These are phyloP conservation scores for Amblyornis subalaris DNA, from an alignment of 2,113 vertebrate species.

Conservation along the genomic window DNA sequence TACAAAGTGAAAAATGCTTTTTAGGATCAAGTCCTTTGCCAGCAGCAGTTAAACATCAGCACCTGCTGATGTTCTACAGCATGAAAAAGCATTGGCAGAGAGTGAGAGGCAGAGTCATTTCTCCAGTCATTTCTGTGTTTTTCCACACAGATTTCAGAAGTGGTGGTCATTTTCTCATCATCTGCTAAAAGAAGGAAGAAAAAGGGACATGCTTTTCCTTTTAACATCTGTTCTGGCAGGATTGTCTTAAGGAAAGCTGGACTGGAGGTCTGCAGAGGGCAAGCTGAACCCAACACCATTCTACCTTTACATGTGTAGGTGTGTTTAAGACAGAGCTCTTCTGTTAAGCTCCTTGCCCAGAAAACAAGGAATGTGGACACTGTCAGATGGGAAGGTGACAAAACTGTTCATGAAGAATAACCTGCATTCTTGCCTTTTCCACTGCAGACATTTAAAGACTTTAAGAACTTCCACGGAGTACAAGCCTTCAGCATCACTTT, in stretches of 20 bases:
- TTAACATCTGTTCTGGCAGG: neutral
- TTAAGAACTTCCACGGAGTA: neutral
- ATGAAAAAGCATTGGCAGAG: neutral
- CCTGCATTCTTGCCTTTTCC: neutral
- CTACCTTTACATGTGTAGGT: neutral
- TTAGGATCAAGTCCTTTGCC: neutral
- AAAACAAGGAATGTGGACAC: conserved; percentile 11
- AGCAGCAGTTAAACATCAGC: neutral
- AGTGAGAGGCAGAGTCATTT: neutral
- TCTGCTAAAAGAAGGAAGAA: neutral
- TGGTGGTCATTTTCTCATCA: neutral
- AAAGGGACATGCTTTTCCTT: neutral
- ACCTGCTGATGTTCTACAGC: rapidly evolving
- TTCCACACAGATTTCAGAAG: neutral
- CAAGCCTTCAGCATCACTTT: neutral
- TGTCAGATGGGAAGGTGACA: neutral
- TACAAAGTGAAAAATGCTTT: neutral
- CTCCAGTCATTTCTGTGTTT: neutral
- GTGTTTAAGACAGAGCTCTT: conserved; percentile 26
- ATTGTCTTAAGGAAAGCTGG: neutral
- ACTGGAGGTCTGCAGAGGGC: neutral
- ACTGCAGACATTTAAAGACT: neutral
- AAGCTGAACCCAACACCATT: neutral
- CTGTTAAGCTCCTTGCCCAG: conserved; percentile 20
- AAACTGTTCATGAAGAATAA: conserved; percentile 1